phyloP scores from a whole-genome alignment of 1,140 invertebrate species.

The Melitaea cinxia region DNA sequence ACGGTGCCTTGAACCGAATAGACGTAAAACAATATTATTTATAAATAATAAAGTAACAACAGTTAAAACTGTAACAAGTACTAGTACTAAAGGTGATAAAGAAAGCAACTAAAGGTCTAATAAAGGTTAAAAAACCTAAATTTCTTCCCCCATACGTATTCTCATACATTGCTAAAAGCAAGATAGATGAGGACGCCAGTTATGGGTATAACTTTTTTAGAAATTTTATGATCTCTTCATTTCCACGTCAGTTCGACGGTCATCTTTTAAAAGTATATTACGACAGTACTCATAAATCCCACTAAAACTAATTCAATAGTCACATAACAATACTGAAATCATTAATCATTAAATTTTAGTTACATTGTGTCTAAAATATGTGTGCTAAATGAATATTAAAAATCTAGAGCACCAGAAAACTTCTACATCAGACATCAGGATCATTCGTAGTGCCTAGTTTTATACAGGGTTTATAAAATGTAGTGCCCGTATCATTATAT shows the following conservation, averaged over 20 bases:
- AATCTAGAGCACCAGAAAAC: background rate
- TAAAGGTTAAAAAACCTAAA: constrained; percentile 34
- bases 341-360: constrained; percentile 26
- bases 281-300: constrained; percentile 14
- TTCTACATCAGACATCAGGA: background rate
- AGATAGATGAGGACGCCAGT: constrained; percentile 60
- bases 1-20: constrained; percentile 69
- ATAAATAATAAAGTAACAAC: constrained; percentile 74
- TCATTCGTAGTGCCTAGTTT: constrained; percentile 32
- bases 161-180: constrained; percentile 67
- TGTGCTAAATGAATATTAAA: constrained; percentile 28
- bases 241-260: constrained; percentile 39
- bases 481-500: constrained; percentile 39
- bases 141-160: constrained; percentile 49
- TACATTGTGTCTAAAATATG: constrained; percentile 32
- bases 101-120: constrained; percentile 39
- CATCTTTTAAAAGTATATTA: constrained; percentile 26
- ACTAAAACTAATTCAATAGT: constrained; percentile 25
- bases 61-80: constrained; percentile 52
- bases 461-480: constrained; percentile 37
- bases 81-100: constrained; percentile 37
- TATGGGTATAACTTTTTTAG: constrained; percentile 55
- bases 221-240: constrained; percentile 70
- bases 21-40: constrained; percentile 75
- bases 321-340: constrained; percentile 39